Percentiles rank a stretch among this genome's conserved stretches.
These are phyloP conservation scores for Hyposmocoma kahamanoa DNA, from an alignment of 1,140 invertebrate genomes.

Conservation along the genomic window DNA sequence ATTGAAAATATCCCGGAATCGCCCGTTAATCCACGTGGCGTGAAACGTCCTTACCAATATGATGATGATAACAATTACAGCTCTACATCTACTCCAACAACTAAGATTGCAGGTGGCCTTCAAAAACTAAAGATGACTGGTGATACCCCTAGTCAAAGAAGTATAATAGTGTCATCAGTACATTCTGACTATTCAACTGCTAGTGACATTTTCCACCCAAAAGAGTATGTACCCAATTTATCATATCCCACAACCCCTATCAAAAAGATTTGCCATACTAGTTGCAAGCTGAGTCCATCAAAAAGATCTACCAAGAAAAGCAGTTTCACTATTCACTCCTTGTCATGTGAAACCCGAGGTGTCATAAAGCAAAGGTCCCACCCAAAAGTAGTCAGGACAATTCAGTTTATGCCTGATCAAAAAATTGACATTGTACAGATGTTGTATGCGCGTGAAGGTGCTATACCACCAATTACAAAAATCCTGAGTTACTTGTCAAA, in stretches of 20 bases:
- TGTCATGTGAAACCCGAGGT: constrained; percentile 42
- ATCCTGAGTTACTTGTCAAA: constrained; percentile 53
- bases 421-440: constrained; percentile 63
- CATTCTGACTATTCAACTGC: constrained; percentile 1
- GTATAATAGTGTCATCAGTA: constrained; percentile 1
- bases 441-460: constrained; percentile 33
- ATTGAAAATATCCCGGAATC: constrained; percentile 27
- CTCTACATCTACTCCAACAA: constrained; percentile 47
- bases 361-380: constrained; percentile 15
- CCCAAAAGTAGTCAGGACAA: constrained; percentile 15
- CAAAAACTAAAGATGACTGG: constrained; percentile 29
- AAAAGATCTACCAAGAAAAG: constrained; percentile 43
- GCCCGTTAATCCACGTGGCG: constrained; percentile 32
- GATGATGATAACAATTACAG: constrained; percentile 24
- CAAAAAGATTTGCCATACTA: constrained; percentile 46
- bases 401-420: constrained; percentile 41
- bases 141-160: constrained; percentile 6
- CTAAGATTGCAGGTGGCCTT: constrained; percentile 41
- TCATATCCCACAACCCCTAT: constrained; percentile 56
- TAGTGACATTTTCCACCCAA: neutral
- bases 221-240: constrained; percentile 10
- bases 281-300: constrained; percentile 39
- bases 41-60: constrained; percentile 42
- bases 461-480: constrained; percentile 42
- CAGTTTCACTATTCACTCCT: constrained; percentile 49